Evolutionary conservation across 2,888 invertebrate genomes (phyloP), one percentile per base, ranked within the genome.

Genomic region (Diadegma fenestrale): DNA sequence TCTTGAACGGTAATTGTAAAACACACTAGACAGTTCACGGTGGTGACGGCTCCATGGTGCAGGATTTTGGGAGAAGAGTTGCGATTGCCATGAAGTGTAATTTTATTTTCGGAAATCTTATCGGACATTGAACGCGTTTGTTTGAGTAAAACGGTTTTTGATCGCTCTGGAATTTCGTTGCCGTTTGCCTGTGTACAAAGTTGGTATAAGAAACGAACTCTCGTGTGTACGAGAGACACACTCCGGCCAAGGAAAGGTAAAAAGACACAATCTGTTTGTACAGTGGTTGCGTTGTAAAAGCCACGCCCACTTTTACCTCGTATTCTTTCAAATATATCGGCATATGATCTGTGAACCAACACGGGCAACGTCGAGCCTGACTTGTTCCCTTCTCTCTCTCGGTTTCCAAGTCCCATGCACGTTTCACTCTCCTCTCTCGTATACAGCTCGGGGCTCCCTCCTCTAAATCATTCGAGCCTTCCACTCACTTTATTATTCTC

Each of bases 301-400:
- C 90, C 91, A 91, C 92, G 90, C 92, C 92, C 83, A 91, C 92
- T 91, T 92, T 92, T 92, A 91, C 92, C 87, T 87, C 78, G 88
- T 88, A 90, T 90, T 91, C 90, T 90, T 91, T 91, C 85, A 64
- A 90, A 90, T 90, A 89, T 89, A 86, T 83, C 30, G 82, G 43
- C 37, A 43, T 88, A 79, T 87, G 90, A 91, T 91, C 91, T 90
- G 79, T 48, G 76, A 43, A 76, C 64, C 76, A 88, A 86, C 86
- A 63, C 81, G 64, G 48, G 54, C 58, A 69, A 78, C 68, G 8
- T 64, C 30, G 51, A 64, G 30, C 19, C 71, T 12, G 14, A 51
- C 41, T 37, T 37, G 5, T 54, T 61, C 33, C 75, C 61, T 48
- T 26, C 76, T 73, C 75, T 77, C 33, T 54, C 63, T 63, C 26